phyloP scores from a whole-genome alignment of 2,113 vertebrate species.

The Talpa occidentalis region DNA sequence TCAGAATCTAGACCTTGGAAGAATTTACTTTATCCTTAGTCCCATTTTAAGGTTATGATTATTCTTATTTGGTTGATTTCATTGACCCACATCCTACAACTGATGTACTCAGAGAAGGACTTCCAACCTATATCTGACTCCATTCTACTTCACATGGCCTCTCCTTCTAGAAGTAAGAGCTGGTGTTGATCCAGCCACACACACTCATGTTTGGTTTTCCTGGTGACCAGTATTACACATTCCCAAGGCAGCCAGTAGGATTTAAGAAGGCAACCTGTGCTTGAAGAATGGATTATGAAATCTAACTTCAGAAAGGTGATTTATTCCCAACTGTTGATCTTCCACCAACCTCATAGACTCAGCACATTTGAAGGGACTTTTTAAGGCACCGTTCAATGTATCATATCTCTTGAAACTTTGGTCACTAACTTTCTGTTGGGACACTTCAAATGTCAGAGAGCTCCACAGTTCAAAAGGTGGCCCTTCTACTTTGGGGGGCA shows the following conservation, averaged over 20 bases:
- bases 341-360: neutral
- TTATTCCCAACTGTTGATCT: neutral
- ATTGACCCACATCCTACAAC: neutral
- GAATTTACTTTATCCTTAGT: neutral
- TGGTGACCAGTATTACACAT: neutral
- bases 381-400: neutral
- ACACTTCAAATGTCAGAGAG: neutral
- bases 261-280: neutral
- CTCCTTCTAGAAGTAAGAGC: neutral
- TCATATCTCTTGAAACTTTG: neutral
- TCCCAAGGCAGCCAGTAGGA: neutral
- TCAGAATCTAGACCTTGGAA: slow-evolving; percentile 23
- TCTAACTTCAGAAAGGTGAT: neutral
- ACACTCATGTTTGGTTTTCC: neutral
- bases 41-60: neutral
- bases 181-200: neutral
- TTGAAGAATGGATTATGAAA: neutral
- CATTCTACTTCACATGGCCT: neutral
- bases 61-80: slow-evolving; percentile 13
- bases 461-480: neutral
- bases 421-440: neutral
- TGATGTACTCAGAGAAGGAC: neutral
- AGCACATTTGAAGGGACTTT: neutral
- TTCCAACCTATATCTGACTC: neutral
- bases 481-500: neutral